Evolutionary conservation across 2,888 invertebrate genomes (phyloP).

Genomic region (Hypercompe scribonia): DNA sequence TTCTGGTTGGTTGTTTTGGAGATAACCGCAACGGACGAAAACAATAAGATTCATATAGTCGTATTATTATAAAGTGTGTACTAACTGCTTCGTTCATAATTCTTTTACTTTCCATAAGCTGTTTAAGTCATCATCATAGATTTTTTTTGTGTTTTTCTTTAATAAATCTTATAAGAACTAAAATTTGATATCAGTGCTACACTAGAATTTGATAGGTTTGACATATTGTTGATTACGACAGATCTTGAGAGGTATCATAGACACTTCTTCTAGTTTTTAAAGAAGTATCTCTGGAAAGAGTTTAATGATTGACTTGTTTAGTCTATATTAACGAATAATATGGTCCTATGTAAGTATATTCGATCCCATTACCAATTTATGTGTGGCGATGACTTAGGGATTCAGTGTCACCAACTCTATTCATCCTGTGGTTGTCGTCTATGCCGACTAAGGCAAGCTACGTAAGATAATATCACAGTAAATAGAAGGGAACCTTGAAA

Average conservation of each 20-base stretch:
- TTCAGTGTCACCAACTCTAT: too few relatives aligned
- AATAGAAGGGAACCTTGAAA: too few relatives aligned
- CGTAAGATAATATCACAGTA: too few relatives aligned
- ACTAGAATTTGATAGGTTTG: conserved; percentile 3
- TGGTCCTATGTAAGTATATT: neutral
- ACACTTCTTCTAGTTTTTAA: neutral
- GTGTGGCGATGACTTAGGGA: too few relatives aligned
- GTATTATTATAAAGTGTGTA: neutral
- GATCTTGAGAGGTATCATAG: neutral
- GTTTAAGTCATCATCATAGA: neutral
- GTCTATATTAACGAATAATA: neutral
- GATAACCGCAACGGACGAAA: neutral
- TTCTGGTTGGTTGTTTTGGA: neutral
- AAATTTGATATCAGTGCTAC: neutral
- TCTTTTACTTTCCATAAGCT: neutral
- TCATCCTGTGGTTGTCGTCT: too few relatives aligned
- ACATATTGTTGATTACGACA: neutral
- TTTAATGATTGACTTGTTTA: neutral
- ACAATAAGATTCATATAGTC: neutral
- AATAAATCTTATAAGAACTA: neutral
- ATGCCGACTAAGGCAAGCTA: too few relatives aligned
- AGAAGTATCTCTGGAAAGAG: neutral
- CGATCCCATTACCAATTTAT: neutral
- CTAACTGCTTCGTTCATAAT: neutral
- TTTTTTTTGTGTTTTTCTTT: neutral